Evolutionary conservation across 2,113 vertebrate genomes (phyloP).

Genomic region (Kryptolebias marmoratus): DNA sequence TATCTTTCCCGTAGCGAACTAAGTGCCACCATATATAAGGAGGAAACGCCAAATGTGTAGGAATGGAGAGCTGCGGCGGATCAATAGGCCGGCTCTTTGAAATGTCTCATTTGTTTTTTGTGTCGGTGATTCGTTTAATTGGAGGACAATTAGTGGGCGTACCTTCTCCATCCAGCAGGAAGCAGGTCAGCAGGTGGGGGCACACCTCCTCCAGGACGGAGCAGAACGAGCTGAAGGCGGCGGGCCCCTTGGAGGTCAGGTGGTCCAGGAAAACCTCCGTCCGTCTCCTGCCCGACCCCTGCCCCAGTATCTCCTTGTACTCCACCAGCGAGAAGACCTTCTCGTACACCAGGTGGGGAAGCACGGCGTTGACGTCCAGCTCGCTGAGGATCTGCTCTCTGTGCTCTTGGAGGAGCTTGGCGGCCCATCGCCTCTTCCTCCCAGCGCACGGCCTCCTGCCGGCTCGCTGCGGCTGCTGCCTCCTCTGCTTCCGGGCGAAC

Average conservation of each 20-base stretch:
- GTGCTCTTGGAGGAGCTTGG: slow-evolving; percentile 81
- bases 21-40: neutral
- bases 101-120: slow-evolving; percentile 9
- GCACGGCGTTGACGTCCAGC: slow-evolving; percentile 84
- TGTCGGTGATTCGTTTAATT: slow-evolving; percentile 16
- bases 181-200: slow-evolving; percentile 88
- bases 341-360: slow-evolving; percentile 86
- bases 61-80: neutral
- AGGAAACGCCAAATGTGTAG: slow-evolving; percentile 3
- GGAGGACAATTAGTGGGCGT: slow-evolving; percentile 46
- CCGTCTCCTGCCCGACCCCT: slow-evolving; percentile 76
- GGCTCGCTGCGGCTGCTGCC: slow-evolving; percentile 49
- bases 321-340: slow-evolving; percentile 89
- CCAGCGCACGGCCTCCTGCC: slow-evolving; percentile 76
- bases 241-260: slow-evolving; percentile 86
- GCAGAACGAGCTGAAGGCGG: slow-evolving; percentile 87
- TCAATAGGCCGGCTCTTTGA: neutral
- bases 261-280: slow-evolving; percentile 86
- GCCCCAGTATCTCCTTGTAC: slow-evolving; percentile 86
- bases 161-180: slow-evolving; percentile 91
- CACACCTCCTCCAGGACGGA: slow-evolving; percentile 88
- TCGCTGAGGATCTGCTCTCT: slow-evolving; percentile 83
- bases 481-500: slow-evolving; percentile 83
- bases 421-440: slow-evolving; percentile 80
- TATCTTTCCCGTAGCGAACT: slow-evolving; percentile 13